Base-by-base conservation (phyloP, 35 echinoderm and acorn worm species). In the Acanthaster planci region DNA sequence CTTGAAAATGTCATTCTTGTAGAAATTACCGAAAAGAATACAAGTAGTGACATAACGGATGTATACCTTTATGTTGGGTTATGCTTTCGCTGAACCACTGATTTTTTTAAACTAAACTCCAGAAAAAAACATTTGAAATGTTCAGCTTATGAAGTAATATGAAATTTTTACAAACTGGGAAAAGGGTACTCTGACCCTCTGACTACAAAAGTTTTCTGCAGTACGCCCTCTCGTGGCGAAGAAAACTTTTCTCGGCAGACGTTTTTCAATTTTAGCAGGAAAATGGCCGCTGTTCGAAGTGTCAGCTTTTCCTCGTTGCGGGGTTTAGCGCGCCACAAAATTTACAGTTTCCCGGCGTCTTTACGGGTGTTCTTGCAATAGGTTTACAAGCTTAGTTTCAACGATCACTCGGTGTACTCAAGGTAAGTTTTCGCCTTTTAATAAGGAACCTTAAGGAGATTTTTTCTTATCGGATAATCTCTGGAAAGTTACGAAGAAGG, bases 191-290 rank as follows among this genome's bases (percentile, higher is more conserved):
- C n/a, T n/a, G n/a, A n/a, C n/a, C n/a, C n/a, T n/a, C n/a, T n/a
- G n/a, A n/a, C n/a, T n/a, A n/a, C 21, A 3, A 23, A 4, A 0
- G 0, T 23, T 68, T 72, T 26, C 14, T 14, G 30, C 10, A 72
- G 2, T 31, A 26, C 64, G 64, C 64, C 64, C 64, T 72, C 64
- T 34, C 30, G 26, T 72, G 64, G 2, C 64, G 42, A 72, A 34
- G 10, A 72, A 72, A 72, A 72, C 64, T 72, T 72, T 72, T 67
- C 34, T 72, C 30, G 64, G 64, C 64, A 72, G 64, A 72, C 30
- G 18, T 72, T 26, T 72, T 72, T 58, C 27, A n/a, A 6, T 55
- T 30, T 30, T 6, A 72, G 34, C 12, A 72, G 0, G 9, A 72
- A 72, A 72, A 72, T 72, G 64, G 64, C 64, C 64, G 64, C 64